Base-by-base conservation (phyloP, 2,888 invertebrate species). In the Macroteleia sp. region DNA sequence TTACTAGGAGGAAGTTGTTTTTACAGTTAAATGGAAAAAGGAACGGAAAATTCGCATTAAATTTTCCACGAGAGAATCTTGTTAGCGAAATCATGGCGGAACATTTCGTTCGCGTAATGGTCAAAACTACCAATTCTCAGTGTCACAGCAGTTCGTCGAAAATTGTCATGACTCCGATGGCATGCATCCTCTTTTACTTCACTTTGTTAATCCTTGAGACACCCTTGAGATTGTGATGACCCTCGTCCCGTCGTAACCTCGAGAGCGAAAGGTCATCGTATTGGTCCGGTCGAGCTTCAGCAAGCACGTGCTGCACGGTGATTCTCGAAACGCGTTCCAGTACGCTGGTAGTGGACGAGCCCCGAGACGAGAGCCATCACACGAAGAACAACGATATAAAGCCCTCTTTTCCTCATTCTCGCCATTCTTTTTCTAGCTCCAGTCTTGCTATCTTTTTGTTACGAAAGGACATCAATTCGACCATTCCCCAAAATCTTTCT, bases 301-400 rank as follows among this genome's bases (percentile, higher is more conserved):
- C 74, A 69, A 78, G 81, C 78, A 78, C 79, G 78, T 71, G 78
- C 71, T 78, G 52, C 66, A 46, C 32, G 78, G 64, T 77, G 79
- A 80, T 82, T 82, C 76, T 62, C 64, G 71, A 78, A 79, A 82
- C 69, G 80, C 82, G 77, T 81, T 81, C 78, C 77, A 79, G 80
- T 81, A 81, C 73, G 77, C 4, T 6, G 4, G 25, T 44, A 25
- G 56, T 39, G 67, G 39, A 62, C 59, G 54, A 77, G 67, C 67
- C 59, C 52, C 62, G 64, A 70, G 74, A 54, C 64, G 75, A 73
- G 59, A 19, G 17, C 48, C 64, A 57, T 59, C 44, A 20, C 59
- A 17, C 61, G 54, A 54, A 59, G 59, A 81, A 77, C 79, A 73
- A 64, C 78, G 75, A 79, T 70, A 77, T 77, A 80, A 75, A 74